These are phyloP conservation scores for Diphyllodes magnificus DNA, from an alignment of 2,113 vertebrate genomes.

Conservation along the genomic window DNA sequence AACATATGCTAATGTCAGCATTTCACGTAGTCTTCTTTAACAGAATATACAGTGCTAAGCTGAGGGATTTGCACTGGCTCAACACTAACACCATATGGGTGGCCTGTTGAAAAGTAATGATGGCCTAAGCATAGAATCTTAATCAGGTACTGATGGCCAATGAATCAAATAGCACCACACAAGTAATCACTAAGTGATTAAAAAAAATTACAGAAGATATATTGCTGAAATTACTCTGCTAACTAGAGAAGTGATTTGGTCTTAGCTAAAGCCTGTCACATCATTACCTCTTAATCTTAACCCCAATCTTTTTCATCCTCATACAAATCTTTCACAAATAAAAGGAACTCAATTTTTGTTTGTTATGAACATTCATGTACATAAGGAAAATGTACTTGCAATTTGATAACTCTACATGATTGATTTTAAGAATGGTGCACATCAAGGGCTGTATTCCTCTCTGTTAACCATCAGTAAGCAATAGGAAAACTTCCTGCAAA, in stretches of 20 bases:
- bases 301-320: conserved; percentile 15
- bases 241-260: conserved; percentile 51
- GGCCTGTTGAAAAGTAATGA: conserved; percentile 82
- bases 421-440: background rate
- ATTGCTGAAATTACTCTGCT: conserved; percentile 66
- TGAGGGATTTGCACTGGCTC: conserved; percentile 84
- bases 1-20: conserved; percentile 84
- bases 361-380: background rate
- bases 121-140: conserved; percentile 73
- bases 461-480: background rate
- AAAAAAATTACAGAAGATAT: conserved; percentile 73
- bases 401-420: background rate
- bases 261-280: conserved; percentile 29
- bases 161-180: conserved; percentile 83
- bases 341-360: background rate
- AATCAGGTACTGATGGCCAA: conserved; percentile 72
- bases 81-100: conserved; percentile 92
- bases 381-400: background rate
- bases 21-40: conserved; percentile 77
- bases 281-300: conserved; percentile 22
- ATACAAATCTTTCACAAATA: conserved; percentile 24
- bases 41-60: conserved; percentile 83
- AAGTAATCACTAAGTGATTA: conserved; percentile 79
- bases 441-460: background rate
- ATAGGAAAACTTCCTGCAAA: background rate